Evolutionary conservation across 1,140 invertebrate genomes (phyloP).

Genomic region (Polypedilum vanderplanki): DNA sequence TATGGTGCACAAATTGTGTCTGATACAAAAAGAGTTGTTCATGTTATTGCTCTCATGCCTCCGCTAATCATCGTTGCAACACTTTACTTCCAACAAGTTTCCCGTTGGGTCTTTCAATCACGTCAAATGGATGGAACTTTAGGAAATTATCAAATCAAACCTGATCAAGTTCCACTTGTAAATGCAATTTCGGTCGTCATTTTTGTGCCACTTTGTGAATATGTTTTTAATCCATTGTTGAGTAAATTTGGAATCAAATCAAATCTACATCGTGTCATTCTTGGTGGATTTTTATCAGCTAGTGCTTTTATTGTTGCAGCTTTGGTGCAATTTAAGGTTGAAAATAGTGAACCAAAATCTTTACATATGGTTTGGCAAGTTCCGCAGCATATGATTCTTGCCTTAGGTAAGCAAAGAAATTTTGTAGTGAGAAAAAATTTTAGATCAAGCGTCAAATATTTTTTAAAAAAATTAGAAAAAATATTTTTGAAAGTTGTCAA

Average conservation of each 20-base stretch:
- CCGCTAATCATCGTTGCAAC: slow-evolving; percentile 66
- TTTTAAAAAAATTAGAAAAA: too few species aligned
- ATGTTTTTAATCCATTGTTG: slow-evolving; percentile 48
- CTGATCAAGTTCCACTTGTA: slow-evolving; percentile 60
- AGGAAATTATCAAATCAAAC: slow-evolving; percentile 44
- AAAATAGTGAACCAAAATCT: slow-evolving; percentile 34
- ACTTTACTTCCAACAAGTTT: slow-evolving; percentile 56
- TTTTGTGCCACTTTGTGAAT: slow-evolving; percentile 60
- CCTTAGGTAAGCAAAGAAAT: neutral
- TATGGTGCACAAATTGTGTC: slow-evolving; percentile 53
- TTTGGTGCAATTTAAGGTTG: slow-evolving; percentile 23
- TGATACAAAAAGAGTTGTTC: neutral
- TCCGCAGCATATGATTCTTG: neutral
- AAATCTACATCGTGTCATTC: slow-evolving; percentile 57
- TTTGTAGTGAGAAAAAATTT: too few species aligned
- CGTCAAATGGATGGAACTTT: slow-evolving; percentile 57
- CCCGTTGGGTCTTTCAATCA: slow-evolving; percentile 64
- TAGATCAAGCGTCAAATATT: too few species aligned
- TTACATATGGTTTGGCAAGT: slow-evolving; percentile 60
- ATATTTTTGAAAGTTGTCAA: too few species aligned
- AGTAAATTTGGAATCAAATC: slow-evolving; percentile 41
- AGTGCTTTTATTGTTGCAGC: slow-evolving; percentile 47
- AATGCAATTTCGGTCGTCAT: slow-evolving; percentile 61
- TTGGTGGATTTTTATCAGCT: slow-evolving; percentile 58
- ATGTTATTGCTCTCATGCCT: slow-evolving; percentile 47